These are phyloP conservation scores for Reticulitermes speratus DNA, from an alignment of 1,140 invertebrate species.

Conservation along the genomic window DNA sequence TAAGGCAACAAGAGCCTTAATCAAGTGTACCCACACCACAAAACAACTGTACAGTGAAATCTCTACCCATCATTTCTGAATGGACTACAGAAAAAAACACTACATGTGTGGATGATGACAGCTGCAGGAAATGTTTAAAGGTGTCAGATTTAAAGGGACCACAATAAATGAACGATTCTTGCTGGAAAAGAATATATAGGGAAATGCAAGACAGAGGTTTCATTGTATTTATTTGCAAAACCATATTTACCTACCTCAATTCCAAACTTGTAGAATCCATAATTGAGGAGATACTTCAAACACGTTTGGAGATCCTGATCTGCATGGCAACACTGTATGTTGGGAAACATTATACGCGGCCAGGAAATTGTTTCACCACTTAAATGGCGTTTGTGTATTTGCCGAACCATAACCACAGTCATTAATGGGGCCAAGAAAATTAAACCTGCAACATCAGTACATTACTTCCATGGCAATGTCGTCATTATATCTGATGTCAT, in stretches of 20 bases:
- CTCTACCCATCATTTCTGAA: no score
- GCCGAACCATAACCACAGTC: slow-evolving; percentile 80
- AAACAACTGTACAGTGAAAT: no score
- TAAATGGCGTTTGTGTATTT: slow-evolving; percentile 66
- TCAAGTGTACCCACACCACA: no score
- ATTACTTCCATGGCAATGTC: slow-evolving; percentile 17
- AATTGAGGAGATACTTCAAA: slow-evolving; percentile 88
- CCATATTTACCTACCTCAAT: slow-evolving; percentile 65
- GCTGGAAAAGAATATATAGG: no score
- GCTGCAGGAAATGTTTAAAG: no score
- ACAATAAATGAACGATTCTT: no score
- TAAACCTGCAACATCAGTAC: slow-evolving; percentile 55
- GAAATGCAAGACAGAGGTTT: no score
- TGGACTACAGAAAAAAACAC: no score
- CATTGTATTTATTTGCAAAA: no score
- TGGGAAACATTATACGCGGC: slow-evolving; percentile 83
- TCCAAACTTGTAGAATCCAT: slow-evolving; percentile 93
- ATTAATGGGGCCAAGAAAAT: slow-evolving; percentile 83
- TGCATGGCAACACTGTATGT: slow-evolving; percentile 77
- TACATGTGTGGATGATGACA: no score
- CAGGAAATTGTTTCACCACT: slow-evolving; percentile 57
- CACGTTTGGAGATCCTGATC: slow-evolving; percentile 79
- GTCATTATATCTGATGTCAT: background rate
- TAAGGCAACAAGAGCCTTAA: no score
- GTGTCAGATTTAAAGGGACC: no score